These are phyloP conservation scores for Ophion ellenae DNA, from an alignment of 2,888 invertebrate genomes.

Conservation along the genomic window DNA sequence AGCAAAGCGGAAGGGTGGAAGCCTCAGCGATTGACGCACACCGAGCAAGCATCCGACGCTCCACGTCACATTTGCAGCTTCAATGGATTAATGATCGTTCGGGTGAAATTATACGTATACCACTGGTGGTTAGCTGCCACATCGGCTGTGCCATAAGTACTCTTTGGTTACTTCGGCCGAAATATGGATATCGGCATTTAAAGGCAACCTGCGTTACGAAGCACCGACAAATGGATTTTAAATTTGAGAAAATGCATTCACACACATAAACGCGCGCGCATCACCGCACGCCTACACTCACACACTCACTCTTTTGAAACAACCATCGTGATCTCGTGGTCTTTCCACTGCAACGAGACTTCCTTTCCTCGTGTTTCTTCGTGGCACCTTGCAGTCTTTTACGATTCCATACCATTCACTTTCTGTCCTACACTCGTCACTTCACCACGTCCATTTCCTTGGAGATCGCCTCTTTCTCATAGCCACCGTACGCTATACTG, in stretches of 20 bases:
- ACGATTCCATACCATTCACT: no score
- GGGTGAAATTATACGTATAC: constrained; percentile 46
- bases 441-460: no score
- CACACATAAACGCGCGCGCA: no score
- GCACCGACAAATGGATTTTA: not conserved
- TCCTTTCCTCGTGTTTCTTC: no score
- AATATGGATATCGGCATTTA: not conserved
- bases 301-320: no score
- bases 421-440: no score
- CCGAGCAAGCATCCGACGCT: constrained; percentile 7
- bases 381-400: no score
- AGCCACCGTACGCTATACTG: no score
- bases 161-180: constrained; percentile 6
- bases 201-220: not conserved
- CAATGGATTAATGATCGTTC: constrained; percentile 44
- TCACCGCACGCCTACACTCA: no score
- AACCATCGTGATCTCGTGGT: no score
- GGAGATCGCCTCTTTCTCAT: no score
- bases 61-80: constrained; percentile 15
- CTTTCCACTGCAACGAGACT: no score
- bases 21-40: not conserved
- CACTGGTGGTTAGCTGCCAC: not conserved
- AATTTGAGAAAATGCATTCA: not conserved
- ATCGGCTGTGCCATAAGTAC: not conserved
- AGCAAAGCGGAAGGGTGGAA: not conserved